Conservation (phyloP, 1,140 invertebrate species). For the Aphaenogaster floridana region DNA sequence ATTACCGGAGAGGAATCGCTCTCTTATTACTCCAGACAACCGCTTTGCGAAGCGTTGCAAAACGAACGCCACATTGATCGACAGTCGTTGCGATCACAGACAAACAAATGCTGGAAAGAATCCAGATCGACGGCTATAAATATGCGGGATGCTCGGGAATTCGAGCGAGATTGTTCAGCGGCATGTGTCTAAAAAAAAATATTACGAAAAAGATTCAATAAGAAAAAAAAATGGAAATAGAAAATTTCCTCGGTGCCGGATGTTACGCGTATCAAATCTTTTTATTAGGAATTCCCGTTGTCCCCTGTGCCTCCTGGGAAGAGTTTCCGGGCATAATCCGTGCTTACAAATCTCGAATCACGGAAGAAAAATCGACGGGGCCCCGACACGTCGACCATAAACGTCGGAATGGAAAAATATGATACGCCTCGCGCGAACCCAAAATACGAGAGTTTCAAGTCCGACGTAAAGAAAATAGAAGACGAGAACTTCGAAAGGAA, state of each 20-base stretch:
- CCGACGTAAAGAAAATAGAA: conserved; percentile 27
- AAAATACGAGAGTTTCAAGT: conserved; percentile 39
- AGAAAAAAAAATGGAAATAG: neutral
- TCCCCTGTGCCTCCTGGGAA: neutral
- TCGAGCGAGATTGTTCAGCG: neutral
- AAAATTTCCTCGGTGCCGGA: neutral
- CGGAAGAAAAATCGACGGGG: conserved; percentile 55
- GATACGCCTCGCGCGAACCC: conserved; percentile 39
- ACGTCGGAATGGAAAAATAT: conserved; percentile 57
- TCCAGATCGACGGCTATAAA: conserved; percentile 62
- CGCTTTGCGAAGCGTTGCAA: conserved; percentile 19
- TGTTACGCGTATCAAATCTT: neutral
- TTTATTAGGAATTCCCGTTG: conserved; percentile 4
- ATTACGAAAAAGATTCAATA: neutral
- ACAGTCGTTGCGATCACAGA: conserved; percentile 41
- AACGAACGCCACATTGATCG: conserved; percentile 38
- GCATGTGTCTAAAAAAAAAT: neutral
- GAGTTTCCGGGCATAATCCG: conserved; percentile 16
- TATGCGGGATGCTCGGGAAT: conserved; percentile 27
- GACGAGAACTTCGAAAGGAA: conserved; percentile 24
- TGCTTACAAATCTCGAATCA: conserved; percentile 59
- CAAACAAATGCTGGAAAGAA: conserved; percentile 47
- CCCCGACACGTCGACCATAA: conserved; percentile 45
- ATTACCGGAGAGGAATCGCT: conserved; percentile 42
- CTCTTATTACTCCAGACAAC: conserved; percentile 53